These are phyloP conservation scores for Rhyzopertha dominica DNA, from an alignment of 1,140 invertebrate species.

Conservation along the genomic window DNA sequence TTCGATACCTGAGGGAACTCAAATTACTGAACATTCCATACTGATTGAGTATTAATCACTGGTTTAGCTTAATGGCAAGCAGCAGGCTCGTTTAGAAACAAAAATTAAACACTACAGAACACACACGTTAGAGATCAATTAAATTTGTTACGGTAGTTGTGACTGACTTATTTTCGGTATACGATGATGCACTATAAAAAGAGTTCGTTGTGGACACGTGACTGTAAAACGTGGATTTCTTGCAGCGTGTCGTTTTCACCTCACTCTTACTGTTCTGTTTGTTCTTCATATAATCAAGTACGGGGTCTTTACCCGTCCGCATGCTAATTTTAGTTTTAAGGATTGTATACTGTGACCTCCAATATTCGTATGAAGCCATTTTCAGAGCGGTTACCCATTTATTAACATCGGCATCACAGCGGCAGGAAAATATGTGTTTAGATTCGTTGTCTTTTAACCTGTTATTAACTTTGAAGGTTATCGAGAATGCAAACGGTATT, in stretches of 20 bases:
- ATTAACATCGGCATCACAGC: slow-evolving; percentile 40
- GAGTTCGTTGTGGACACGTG: slow-evolving; percentile 27
- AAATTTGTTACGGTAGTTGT: slow-evolving; percentile 20
- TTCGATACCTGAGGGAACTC: too few relatives aligned
- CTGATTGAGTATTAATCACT: too few relatives aligned
- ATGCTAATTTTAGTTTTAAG: slow-evolving; percentile 41
- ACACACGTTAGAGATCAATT: slow-evolving; percentile 23
- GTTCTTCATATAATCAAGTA: slow-evolving; percentile 35
- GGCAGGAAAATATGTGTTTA: slow-evolving; percentile 43
- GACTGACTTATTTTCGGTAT: slow-evolving; percentile 19
- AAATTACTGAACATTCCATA: too few relatives aligned
- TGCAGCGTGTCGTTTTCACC: slow-evolving; percentile 30
- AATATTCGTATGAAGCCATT: slow-evolving; percentile 41
- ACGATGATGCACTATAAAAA: slow-evolving; percentile 21
- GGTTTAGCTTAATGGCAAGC: too few relatives aligned
- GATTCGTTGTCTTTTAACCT: slow-evolving; percentile 36
- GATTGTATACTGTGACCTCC: slow-evolving; percentile 39
- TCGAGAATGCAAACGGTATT: slow-evolving; percentile 41
- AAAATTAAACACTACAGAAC: too few relatives aligned
- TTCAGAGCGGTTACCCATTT: slow-evolving; percentile 42
- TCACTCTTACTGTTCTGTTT: slow-evolving; percentile 19
- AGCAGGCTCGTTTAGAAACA: too few relatives aligned
- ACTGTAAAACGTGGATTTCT: slow-evolving; percentile 37
- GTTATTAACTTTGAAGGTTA: slow-evolving; percentile 38
- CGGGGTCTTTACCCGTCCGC: slow-evolving; percentile 39